Base-by-base conservation (phyloP, 2,888 invertebrate species). In the Ophion obscuratus region DNA sequence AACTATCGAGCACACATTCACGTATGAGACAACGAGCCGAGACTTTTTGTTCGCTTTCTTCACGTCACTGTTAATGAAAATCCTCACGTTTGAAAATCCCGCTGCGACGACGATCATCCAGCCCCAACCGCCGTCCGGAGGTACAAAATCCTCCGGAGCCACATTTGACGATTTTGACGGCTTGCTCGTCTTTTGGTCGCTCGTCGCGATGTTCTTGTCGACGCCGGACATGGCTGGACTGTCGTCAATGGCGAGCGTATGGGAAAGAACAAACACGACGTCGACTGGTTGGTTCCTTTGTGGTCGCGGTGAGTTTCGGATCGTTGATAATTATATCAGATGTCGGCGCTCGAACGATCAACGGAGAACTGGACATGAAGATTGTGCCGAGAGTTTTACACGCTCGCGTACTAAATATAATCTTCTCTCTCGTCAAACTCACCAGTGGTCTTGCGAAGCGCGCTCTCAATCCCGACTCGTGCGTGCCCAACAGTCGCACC, bases 71-170 rank as follows among this genome's bases (percentile, higher is more conserved):
- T 11, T 9, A 61, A 61, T 17, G 14, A 61, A 67, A 62, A 44
- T 61, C 96, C 96, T 96, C 94, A 97, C 97, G 92, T 97, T 97
- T 77, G 96, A 96, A 90, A 96, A 94, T 88, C 97, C 97, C 73
- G 96, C 96, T 5, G 97, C 97, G 7, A 97, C 90, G 47, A 97
- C 95, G 27, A 97, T 95, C 92, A 97, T 94, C 97, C 97, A 97
- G 0, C 96, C 96, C 97, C 97, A 97, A 0, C 97, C 97, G 5
- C 97, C 97, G 92, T 97, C 97, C 0, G 97, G 97, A 0, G 97
- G 96, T 68, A 95, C 94, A 89, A 96, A 97, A 78, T 96, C 95
- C 0, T 85, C 84, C 7, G n/a, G 44, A 7, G 85, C 57, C 7
- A 68, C 77, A 66, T 88, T 88, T 17, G 62, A 20, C 1, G 74